A percentile compares a stretch with the other conserved stretches of the same genome.
Evolutionary conservation across 2,113 vertebrate species (phyloP).

Genomic region (Calypte anna): DNA sequence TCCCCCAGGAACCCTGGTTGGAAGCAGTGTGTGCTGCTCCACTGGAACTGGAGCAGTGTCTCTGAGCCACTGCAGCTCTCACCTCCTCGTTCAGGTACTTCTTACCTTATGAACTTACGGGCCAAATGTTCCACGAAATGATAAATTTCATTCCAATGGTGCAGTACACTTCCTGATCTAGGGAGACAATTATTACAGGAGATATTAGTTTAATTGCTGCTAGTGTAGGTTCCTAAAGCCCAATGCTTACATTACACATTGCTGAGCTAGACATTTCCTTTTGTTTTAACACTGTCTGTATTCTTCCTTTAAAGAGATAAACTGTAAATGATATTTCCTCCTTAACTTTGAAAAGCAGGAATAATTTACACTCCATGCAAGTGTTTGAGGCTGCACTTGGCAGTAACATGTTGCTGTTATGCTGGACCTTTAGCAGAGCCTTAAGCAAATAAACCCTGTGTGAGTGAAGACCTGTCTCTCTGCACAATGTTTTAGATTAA

Average conservation of each 20-base stretch:
- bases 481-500: background rate
- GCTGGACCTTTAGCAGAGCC: background rate
- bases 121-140: constrained; percentile 95
- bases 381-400: background rate
- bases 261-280: background rate
- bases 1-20: background rate
- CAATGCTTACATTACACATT: background rate
- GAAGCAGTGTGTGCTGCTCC: background rate
- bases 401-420: background rate
- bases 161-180: constrained; percentile 96
- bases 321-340: background rate
- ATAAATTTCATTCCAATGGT: constrained; percentile 98
- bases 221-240: background rate
- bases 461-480: background rate
- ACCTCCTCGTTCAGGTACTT: fast-evolving
- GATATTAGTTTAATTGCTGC: background rate
- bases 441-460: background rate
- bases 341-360: background rate
- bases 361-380: background rate
- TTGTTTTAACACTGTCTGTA: background rate
- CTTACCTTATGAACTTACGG: constrained; percentile 95
- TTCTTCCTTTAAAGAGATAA: background rate
- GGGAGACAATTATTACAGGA: constrained; percentile 17
- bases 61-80: fast-evolving
- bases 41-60: background rate